Evolutionary conservation across 2,113 vertebrate species (phyloP).

Genomic region (Cinclus cinclus): DNA sequence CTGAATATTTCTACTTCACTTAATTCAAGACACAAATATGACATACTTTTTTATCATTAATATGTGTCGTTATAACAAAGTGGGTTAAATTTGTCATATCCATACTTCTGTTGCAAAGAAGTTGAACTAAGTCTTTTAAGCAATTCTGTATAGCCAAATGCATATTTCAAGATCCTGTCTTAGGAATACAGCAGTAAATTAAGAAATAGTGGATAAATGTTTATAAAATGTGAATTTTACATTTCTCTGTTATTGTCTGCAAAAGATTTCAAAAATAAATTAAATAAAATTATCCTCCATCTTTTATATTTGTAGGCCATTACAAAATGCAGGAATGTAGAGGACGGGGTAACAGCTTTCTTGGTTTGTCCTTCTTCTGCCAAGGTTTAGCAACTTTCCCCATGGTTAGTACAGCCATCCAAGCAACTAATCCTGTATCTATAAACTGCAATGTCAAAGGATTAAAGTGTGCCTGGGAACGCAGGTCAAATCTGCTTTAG

Average conservation of each 20-base stretch:
- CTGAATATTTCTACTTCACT: not conserved
- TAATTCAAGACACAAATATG: not conserved
- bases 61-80: not conserved
- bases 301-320: not conserved
- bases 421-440: constrained; percentile 57
- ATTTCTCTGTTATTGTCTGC: not conserved
- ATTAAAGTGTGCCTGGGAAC: constrained; percentile 53
- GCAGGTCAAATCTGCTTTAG: constrained; percentile 63
- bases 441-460: constrained; percentile 51
- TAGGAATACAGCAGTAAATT: not conserved
- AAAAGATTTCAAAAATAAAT: not conserved
- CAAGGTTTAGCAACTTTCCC: constrained; percentile 27
- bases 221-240: not conserved
- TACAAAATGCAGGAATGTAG: not conserved
- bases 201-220: not conserved
- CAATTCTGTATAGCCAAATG: not conserved
- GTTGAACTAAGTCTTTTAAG: not conserved
- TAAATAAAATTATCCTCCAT: not conserved
- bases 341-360: not conserved
- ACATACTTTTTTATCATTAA: not conserved
- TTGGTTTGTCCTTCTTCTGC: not conserved
- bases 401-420: constrained; percentile 19
- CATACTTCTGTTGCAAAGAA: not conserved
- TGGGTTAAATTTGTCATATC: not conserved
- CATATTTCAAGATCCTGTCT: not conserved